A percentile compares a stretch with the other conserved stretches of the same genome.
Conservation (phyloP, 2,888 invertebrate species). For the Dione vanillae region DNA sequence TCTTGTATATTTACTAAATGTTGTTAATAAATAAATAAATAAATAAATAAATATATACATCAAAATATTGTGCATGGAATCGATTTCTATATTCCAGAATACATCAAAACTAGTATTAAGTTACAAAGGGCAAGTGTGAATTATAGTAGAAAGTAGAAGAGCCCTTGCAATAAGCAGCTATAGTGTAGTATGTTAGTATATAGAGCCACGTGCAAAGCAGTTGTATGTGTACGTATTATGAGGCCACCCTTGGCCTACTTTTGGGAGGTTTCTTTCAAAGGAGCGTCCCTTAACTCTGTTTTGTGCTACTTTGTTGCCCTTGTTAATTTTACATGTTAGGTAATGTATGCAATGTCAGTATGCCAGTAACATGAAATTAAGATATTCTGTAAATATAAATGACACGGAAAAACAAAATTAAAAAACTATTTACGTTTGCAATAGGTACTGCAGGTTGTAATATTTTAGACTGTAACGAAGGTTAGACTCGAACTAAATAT, state of each 20-base stretch:
- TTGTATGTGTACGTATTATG: slow-evolving; percentile 22
- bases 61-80: neutral
- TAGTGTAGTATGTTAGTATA: too few species aligned
- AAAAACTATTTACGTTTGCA: too few species aligned
- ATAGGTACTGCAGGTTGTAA: too few species aligned
- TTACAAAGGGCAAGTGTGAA: slow-evolving; percentile 15
- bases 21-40: too few species aligned
- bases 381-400: neutral
- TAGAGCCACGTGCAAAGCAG: slow-evolving; percentile 17
- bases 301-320: slow-evolving; percentile 6
- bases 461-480: too few species aligned
- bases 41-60: too few species aligned
- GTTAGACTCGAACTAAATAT: too few species aligned
- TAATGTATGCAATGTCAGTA: too few species aligned
- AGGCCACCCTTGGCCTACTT: slow-evolving; percentile 37
- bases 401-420: neutral
- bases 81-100: neutral
- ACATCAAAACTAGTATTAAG: slow-evolving; percentile 1
- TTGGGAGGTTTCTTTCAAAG: slow-evolving; percentile 35
- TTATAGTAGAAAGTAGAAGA: slow-evolving; percentile 8
- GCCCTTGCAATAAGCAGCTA: slow-evolving; percentile 26
- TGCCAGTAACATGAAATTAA: neutral
- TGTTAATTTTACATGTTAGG: neutral
- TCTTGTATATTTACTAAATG: too few species aligned
- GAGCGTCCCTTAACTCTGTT: slow-evolving; percentile 19